phyloP scores from a whole-genome alignment of 2,113 vertebrate genomes.

The Grammomys dolichurus region DNA sequence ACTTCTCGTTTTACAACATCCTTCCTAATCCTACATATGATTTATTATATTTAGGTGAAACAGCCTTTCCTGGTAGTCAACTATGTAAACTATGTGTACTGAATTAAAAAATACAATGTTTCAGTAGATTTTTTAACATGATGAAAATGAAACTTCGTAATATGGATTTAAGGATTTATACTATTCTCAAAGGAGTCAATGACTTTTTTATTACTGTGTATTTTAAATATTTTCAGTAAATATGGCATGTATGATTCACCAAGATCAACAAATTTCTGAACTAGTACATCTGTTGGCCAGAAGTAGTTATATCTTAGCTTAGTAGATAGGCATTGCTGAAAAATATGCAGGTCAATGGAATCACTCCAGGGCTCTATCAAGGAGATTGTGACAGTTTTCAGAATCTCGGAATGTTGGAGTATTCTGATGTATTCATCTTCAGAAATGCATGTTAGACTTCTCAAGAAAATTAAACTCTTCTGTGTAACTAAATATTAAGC shows the following conservation, averaged over 20 bases:
- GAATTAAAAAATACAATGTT: neutral
- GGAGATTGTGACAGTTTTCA: neutral
- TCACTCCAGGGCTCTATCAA: neutral
- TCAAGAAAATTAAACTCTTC: neutral
- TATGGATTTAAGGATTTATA: neutral
- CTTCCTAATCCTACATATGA: conserved; percentile 71
- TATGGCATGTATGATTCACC: neutral
- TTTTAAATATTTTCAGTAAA: conserved; percentile 45
- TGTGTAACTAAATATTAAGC: neutral
- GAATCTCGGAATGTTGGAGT: neutral
- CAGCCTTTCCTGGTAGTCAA: neutral
- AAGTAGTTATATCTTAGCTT: neutral
- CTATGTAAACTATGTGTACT: neutral
- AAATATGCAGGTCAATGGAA: neutral
- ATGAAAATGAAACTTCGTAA: neutral
- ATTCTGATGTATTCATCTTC: neutral
- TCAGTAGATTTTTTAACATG: neutral
- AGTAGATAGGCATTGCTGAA: neutral
- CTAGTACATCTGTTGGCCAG: neutral
- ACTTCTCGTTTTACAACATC: conserved; percentile 77
- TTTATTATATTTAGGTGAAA: neutral
- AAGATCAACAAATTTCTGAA: neutral
- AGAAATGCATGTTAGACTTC: neutral
- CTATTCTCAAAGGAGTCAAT: neutral
- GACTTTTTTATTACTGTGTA: neutral